Conservation (phyloP, 2,888 invertebrate species). For the Latheticus oryzae region DNA sequence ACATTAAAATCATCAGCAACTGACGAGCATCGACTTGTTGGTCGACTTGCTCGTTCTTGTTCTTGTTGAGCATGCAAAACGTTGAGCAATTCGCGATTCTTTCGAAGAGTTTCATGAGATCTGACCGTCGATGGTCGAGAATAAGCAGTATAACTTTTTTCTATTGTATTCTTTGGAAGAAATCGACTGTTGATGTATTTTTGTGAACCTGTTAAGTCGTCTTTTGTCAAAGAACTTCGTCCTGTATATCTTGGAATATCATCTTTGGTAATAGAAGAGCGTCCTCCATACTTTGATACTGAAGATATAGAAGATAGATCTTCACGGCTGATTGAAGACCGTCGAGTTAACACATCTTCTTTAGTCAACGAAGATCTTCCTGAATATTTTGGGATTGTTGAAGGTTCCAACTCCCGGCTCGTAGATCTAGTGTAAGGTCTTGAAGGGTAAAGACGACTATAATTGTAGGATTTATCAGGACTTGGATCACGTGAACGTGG, state of each 20-base stretch:
- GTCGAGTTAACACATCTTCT: constrained; percentile 53
- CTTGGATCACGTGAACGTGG: constrained; percentile 70
- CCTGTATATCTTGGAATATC: constrained; percentile 47
- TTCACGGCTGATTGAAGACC: constrained; percentile 50
- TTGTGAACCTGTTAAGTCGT: constrained; percentile 56
- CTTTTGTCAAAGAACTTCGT: constrained; percentile 58
- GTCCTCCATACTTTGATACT: constrained; percentile 42
- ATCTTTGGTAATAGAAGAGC: constrained; percentile 46
- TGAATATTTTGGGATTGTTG: constrained; percentile 57
- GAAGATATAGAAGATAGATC: constrained; percentile 43
- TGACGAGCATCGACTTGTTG: constrained; percentile 60
- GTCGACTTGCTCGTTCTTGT: constrained; percentile 56
- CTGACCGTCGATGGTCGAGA: constrained; percentile 58
- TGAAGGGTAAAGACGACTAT: constrained; percentile 68
- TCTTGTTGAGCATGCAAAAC: constrained; percentile 61
- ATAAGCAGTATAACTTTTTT: constrained; percentile 64
- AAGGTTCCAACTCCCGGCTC: constrained; percentile 59
- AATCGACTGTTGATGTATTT: constrained; percentile 65
- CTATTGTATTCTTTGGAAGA: constrained; percentile 64
- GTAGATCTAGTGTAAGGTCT: constrained; percentile 60
- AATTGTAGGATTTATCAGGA: constrained; percentile 68
- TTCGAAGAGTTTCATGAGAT: constrained; percentile 61
- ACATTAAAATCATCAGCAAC: constrained; percentile 51
- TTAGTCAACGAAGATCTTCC: constrained; percentile 55
- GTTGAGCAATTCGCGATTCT: constrained; percentile 62